Percentiles rank a stretch among this genome's conserved stretches.
Evolutionary conservation across 2,888 invertebrate genomes (phyloP).

Genomic region (Keiferia lycopersicella): DNA sequence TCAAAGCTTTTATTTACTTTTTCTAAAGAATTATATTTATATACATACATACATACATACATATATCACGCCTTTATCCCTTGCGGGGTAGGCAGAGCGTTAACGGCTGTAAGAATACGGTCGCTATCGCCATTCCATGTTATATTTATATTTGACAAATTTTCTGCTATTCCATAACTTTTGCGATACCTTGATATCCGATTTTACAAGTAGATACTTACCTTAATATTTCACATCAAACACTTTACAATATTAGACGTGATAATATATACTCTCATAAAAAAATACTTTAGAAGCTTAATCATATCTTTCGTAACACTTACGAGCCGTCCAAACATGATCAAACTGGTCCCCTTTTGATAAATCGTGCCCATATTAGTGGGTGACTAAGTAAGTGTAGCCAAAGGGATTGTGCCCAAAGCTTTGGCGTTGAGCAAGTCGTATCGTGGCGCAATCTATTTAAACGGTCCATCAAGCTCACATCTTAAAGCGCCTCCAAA

Average conservation of each 20-base stretch:
- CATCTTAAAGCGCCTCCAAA: not conserved
- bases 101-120: too few species aligned
- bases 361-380: conserved; percentile 62
- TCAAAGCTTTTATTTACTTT: too few species aligned
- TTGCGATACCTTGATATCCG: too few species aligned
- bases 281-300: conserved; percentile 6
- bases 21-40: too few species aligned
- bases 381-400: conserved; percentile 33
- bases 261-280: not conserved
- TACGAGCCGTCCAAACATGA: conserved; percentile 51
- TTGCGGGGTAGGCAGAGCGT: too few species aligned
- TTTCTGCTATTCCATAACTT: too few species aligned
- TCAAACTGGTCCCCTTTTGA: conserved; percentile 52
- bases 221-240: not conserved
- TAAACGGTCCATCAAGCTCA: conserved; percentile 31
- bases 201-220: too few species aligned
- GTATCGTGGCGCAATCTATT: conserved; percentile 45
- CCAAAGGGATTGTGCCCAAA: conserved; percentile 29
- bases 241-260: not conserved
- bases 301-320: conserved; percentile 49
- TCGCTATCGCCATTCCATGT: too few species aligned
- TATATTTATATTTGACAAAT: too few species aligned
- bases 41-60: too few species aligned
- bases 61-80: too few species aligned
- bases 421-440: conserved; percentile 16